phyloP scores from a whole-genome alignment of 2,888 invertebrate genomes.

The Drosophila acutilabella region DNA sequence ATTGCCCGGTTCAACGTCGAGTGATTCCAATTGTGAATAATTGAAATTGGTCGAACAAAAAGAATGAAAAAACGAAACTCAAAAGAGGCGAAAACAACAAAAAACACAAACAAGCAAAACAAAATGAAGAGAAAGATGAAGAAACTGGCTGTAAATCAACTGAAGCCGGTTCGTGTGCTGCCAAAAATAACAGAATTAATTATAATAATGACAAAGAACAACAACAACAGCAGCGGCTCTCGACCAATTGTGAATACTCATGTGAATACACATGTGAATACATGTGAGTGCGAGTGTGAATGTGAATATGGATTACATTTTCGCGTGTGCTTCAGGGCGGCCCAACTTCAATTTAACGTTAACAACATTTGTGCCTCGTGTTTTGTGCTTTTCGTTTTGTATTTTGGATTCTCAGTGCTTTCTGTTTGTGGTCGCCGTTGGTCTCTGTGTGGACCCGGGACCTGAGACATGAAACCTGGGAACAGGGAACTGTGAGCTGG shows the following conservation, averaged over 20 bases:
- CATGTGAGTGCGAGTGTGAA: conserved; percentile 20
- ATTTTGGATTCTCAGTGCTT: conserved; percentile 25
- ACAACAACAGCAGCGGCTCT: conserved; percentile 1
- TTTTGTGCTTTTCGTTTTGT: conserved; percentile 1
- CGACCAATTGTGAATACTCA: conserved; percentile 27
- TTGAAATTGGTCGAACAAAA: conserved; percentile 40
- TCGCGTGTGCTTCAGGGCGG: conserved; percentile 68
- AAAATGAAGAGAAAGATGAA: conserved; percentile 7
- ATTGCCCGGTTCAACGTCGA: conserved; percentile 13
- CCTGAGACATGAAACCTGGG: neutral
- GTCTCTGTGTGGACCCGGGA: conserved; percentile 8
- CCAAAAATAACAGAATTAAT: conserved; percentile 58
- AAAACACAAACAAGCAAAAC: conserved; percentile 20
- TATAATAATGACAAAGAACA: conserved; percentile 49
- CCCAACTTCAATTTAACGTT: conserved; percentile 29
- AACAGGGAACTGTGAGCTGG: neutral
- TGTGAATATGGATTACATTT: conserved; percentile 65
- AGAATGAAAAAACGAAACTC: conserved; percentile 12
- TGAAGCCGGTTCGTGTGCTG: conserved; percentile 48
- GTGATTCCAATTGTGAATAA: conserved; percentile 63
- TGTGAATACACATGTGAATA: conserved; percentile 20
- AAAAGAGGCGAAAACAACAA: conserved; percentile 6
- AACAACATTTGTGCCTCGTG: conserved; percentile 48
- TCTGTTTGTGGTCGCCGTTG: conserved; percentile 30
- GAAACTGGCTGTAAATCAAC: conserved; percentile 64